Evolutionary conservation across 1,140 invertebrate species (phyloP).

Genomic region (Pseudomyrmex pallidus): DNA sequence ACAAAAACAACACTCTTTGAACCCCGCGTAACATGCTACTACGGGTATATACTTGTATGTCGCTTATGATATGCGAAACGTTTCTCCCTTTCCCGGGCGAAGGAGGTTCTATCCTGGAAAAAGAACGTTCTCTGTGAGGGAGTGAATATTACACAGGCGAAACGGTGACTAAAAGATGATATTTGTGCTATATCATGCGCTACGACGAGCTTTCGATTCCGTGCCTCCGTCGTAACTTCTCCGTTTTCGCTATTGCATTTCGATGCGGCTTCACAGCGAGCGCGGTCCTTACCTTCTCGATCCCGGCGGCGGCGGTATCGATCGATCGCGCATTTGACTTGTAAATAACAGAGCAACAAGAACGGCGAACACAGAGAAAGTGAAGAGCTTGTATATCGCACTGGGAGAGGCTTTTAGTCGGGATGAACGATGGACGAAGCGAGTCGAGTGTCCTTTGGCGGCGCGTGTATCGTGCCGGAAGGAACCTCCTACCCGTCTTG

Average conservation of each 20-base stretch:
- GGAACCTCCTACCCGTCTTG: slow-evolving; percentile 44
- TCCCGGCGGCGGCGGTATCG: slow-evolving; percentile 53
- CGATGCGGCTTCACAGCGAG: slow-evolving; percentile 18
- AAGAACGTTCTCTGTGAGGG: neutral
- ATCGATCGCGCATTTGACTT: slow-evolving; percentile 72
- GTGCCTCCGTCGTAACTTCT: neutral
- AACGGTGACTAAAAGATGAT: slow-evolving; percentile 23
- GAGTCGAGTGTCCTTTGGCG: slow-evolving; percentile 54
- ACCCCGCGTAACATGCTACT: neutral
- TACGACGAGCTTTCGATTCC: slow-evolving; percentile 7
- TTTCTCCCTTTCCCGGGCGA: neutral
- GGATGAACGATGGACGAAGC: slow-evolving; percentile 8
- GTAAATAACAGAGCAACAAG: slow-evolving; percentile 70
- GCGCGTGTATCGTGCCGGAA: slow-evolving; percentile 48
- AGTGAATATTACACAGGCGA: slow-evolving; percentile 16
- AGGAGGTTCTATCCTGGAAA: neutral
- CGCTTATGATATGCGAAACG: neutral
- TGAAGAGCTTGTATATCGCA: slow-evolving; percentile 62
- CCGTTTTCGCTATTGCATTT: neutral
- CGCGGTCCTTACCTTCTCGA: slow-evolving; percentile 22
- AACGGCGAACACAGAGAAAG: slow-evolving; percentile 64
- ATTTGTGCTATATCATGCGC: neutral
- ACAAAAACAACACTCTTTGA: slow-evolving; percentile 35
- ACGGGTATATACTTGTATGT: neutral
- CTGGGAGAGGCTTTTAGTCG: slow-evolving; percentile 5